phyloP scores from a whole-genome alignment of 2,113 vertebrate genomes.

The Mormyrus iriodes region DNA sequence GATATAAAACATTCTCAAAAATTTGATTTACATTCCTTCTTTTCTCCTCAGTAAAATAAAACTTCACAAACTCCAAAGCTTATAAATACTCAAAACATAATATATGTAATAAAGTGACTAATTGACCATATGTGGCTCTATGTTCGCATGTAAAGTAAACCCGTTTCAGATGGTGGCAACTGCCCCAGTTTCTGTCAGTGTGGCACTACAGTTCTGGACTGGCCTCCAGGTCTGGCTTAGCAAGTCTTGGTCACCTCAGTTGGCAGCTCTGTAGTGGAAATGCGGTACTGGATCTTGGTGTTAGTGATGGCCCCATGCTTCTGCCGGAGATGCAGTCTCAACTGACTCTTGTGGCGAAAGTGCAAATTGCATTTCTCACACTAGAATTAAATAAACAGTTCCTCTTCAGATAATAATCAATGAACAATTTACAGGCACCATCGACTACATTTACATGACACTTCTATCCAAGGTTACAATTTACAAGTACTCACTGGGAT shows the following conservation, averaged over 20 bases:
- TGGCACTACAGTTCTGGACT: slow-evolving; percentile 66
- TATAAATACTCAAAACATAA: slow-evolving; percentile 58
- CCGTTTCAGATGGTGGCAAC: slow-evolving; percentile 59
- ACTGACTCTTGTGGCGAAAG: slow-evolving; percentile 98
- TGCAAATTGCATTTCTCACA: slow-evolving; percentile 99
- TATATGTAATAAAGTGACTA: slow-evolving; percentile 71
- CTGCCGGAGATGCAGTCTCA: slow-evolving; percentile 90
- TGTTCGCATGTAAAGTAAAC: slow-evolving; percentile 71
- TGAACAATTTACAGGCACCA: not conserved
- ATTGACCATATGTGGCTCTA: slow-evolving; percentile 57
- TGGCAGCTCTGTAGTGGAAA: slow-evolving; percentile 72
- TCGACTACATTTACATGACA: not conserved
- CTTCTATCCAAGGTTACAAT: not conserved
- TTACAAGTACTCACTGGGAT: not conserved
- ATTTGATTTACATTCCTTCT: slow-evolving; percentile 62
- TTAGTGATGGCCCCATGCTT: slow-evolving; percentile 99
- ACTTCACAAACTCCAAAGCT: slow-evolving; percentile 61
- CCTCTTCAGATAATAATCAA: not conserved
- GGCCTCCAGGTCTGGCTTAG: slow-evolving; percentile 52
- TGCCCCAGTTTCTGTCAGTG: slow-evolving; percentile 58
- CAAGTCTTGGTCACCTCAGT: slow-evolving; percentile 82
- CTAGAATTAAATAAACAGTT: slow-evolving; percentile 47
- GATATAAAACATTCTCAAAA: slow-evolving; percentile 70
- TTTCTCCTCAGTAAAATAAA: slow-evolving; percentile 67
- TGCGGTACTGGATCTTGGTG: slow-evolving; percentile 95